Percentiles rank a stretch among this genome's conserved stretches.
These are phyloP conservation scores for Jordanella pulchra DNA, from an alignment of 2,797 vertebrate genomes.

Conservation along the genomic window DNA sequence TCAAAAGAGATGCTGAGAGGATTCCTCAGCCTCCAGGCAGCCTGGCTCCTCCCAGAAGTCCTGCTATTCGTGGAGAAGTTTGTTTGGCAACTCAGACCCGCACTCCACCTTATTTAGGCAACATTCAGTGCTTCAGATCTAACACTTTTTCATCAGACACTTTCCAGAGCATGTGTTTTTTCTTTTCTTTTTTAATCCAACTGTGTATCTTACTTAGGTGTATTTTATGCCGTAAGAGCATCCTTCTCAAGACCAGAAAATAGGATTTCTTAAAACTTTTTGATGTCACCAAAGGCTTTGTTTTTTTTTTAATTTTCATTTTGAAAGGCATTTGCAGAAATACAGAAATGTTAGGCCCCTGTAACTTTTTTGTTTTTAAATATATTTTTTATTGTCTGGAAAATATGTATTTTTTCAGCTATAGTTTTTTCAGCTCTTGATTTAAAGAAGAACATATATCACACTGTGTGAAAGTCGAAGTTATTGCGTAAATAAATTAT, in stretches of 20 bases:
- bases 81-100: slow-evolving; percentile 53
- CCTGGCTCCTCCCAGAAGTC: slow-evolving; percentile 80
- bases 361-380: neutral
- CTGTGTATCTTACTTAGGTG: neutral
- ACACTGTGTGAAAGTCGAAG: neutral
- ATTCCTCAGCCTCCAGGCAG: slow-evolving; percentile 56
- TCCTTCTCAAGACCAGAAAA: neutral
- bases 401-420: neutral
- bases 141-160: neutral
- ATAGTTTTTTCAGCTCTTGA: neutral
- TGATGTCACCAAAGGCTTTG: neutral
- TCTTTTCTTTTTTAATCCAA: neutral
- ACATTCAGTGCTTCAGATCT: neutral
- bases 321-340: neutral
- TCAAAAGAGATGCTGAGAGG: slow-evolving; percentile 69
- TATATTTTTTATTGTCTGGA: neutral
- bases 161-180: too few relatives aligned
- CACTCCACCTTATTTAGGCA: slow-evolving; percentile 56
- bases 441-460: neutral
- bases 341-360: neutral
- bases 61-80: slow-evolving; percentile 74
- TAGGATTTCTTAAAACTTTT: neutral
- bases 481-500: slow-evolving; percentile 17
- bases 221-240: slow-evolving; percentile 11
- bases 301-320: neutral